phyloP scores from a whole-genome alignment of 1,140 invertebrate species.

The Episyrphus balteatus region DNA sequence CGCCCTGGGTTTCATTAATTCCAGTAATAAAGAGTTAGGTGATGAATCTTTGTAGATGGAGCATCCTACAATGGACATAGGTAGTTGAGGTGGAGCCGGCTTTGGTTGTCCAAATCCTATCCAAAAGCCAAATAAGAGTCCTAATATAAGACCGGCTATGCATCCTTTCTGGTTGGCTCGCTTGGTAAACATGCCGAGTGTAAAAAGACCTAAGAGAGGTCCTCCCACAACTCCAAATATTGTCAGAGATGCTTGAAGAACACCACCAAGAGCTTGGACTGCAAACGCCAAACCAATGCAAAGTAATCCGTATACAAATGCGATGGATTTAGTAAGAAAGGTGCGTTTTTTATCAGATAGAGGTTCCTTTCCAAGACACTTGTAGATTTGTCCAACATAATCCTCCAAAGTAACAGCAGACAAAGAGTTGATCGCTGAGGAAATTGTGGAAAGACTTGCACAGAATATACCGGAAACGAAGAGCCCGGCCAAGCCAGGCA shows the following conservation, averaged over 20 bases:
- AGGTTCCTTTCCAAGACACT: slow-evolving; percentile 15
- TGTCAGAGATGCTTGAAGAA: slow-evolving; percentile 62
- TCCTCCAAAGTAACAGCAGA: slow-evolving; percentile 77
- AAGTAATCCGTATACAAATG: slow-evolving; percentile 53
- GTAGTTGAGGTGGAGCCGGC: slow-evolving; percentile 45
- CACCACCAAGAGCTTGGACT: slow-evolving; percentile 53
- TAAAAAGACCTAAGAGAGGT: slow-evolving; percentile 67
- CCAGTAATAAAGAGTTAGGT: slow-evolving; percentile 3
- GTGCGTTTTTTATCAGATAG: slow-evolving; percentile 24
- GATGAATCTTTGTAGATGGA: slow-evolving; percentile 12
- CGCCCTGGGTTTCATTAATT: not conserved
- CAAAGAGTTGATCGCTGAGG: slow-evolving; percentile 69
- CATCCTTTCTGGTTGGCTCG: slow-evolving; percentile 58
- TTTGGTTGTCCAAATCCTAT: slow-evolving; percentile 75
- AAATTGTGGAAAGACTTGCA: slow-evolving; percentile 74
- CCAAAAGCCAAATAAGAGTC: slow-evolving; percentile 65
- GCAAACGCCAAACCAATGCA: slow-evolving; percentile 62
- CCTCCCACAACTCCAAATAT: slow-evolving; percentile 74
- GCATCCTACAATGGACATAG: slow-evolving; percentile 48
- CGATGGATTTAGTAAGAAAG: slow-evolving; percentile 48
- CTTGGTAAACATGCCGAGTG: slow-evolving; percentile 61
- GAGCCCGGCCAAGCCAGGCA: slow-evolving; percentile 63
- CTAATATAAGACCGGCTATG: slow-evolving; percentile 49
- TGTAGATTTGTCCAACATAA: slow-evolving; percentile 50
- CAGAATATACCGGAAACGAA: slow-evolving; percentile 77